phyloP scores from a whole-genome alignment of 2,888 invertebrate genomes.

The Odontocolon sp. region DNA sequence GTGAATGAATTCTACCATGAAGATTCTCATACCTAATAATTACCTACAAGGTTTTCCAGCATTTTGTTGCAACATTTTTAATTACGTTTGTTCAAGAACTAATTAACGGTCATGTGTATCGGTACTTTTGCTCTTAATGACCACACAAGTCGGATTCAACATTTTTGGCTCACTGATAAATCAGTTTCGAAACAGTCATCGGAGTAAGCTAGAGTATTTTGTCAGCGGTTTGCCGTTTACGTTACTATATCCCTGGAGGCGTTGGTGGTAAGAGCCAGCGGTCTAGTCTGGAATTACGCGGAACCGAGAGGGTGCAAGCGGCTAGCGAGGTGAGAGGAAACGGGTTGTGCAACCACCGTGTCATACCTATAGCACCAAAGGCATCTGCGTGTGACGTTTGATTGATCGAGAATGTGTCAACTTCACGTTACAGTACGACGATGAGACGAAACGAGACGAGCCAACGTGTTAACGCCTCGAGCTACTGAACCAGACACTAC shows the following conservation, averaged over 20 bases:
- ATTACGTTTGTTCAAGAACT: too few species aligned
- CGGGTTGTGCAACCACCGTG: not conserved
- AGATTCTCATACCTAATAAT: too few species aligned
- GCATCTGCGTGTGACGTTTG: conserved; percentile 76
- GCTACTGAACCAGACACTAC: not conserved
- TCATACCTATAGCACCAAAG: conserved; percentile 58
- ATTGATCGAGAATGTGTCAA: conserved; percentile 80
- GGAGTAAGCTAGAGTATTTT: not conserved
- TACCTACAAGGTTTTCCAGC: too few species aligned
- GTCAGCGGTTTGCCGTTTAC: too few species aligned
- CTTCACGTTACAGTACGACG: conserved; percentile 76
- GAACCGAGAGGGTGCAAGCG: not conserved
- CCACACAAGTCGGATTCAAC: too few species aligned
- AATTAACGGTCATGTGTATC: too few species aligned
- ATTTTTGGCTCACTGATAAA: too few species aligned
- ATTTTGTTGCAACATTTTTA: too few species aligned
- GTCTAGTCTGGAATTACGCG: not conserved
- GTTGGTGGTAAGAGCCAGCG: not conserved
- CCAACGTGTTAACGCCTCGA: conserved; percentile 10
- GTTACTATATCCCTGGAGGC: too few species aligned
- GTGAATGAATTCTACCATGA: too few species aligned
- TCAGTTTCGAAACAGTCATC: not conserved
- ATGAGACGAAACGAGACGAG: conserved; percentile 56
- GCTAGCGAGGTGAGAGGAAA: not conserved
- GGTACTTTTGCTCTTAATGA: too few species aligned